Percentiles rank a stretch among this genome's conserved stretches.
These are phyloP conservation scores for Lepidurus couesii DNA, from an alignment of 1,140 invertebrate genomes.

Conservation along the genomic window DNA sequence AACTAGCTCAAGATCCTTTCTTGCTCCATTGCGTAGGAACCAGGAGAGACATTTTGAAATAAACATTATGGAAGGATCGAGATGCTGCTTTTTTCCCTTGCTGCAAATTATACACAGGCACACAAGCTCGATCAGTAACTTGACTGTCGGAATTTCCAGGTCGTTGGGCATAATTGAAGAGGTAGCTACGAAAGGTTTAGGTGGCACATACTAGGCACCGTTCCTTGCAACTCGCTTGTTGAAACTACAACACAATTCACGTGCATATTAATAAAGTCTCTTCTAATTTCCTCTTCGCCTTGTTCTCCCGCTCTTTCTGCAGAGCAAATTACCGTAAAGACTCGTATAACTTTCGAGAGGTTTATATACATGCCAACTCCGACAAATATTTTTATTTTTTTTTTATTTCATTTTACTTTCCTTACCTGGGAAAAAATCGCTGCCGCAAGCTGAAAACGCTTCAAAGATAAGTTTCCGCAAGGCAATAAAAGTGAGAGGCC, in stretches of 20 bases:
- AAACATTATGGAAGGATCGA: too few species aligned
- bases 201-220: not conserved
- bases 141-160: not conserved
- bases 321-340: not conserved
- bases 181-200: not conserved
- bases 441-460: too few species aligned
- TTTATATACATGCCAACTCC: not conserved
- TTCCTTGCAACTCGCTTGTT: not conserved
- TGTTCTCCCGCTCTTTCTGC: not conserved
- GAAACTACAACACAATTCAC: not conserved
- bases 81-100: too few species aligned
- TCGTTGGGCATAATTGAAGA: not conserved
- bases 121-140: too few species aligned
- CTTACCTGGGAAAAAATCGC: too few species aligned
- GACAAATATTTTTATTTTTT: not conserved
- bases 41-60: too few species aligned
- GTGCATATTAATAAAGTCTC: conserved; percentile 5
- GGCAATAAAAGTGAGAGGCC: too few species aligned
- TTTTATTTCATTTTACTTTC: too few species aligned
- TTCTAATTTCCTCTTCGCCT: not conserved
- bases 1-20: too few species aligned
- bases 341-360: not conserved
- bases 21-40: too few species aligned
- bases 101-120: too few species aligned
- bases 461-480: too few species aligned